Evolutionary conservation across 1,140 invertebrate species (phyloP), one percentile per base, ranked within the genome.

Genomic region (Pachypsylla venusta): DNA sequence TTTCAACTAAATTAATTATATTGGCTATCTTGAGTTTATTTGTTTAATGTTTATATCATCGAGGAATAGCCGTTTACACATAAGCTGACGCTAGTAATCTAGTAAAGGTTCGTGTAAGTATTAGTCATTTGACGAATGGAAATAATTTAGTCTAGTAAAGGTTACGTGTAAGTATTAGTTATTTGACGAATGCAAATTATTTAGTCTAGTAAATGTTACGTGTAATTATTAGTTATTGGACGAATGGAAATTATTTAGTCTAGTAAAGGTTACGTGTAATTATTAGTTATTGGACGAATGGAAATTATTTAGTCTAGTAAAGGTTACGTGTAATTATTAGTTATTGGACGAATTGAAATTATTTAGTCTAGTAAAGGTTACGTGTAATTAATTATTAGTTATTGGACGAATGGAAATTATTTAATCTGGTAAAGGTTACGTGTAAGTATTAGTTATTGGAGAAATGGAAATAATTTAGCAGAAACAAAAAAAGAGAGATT

Each of bases 201-300:
- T 86, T 25, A 89, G 72, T 71, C 88, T 85, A 0, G 85, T 89
- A 74, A 88, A 84, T 1, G 84, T 79, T 25, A 89, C 81, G 60
- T 85, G 81, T 42, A 25, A 59, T 27, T 1, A 28, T 22, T 40
- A 4, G 2, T 61, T 19, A n/a, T 48, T 59, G 54, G n/a, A 59
- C 42, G 53, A 42, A 54, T 13, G 54, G 48, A 53, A 42, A 59
- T 42, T 42, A n/a, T n/a, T n/a, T n/a, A n/a, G n/a, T n/a, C n/a
- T n/a, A n/a, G n/a, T n/a, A n/a, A n/a, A n/a, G n/a, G n/a, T n/a
- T n/a, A n/a, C 81, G 60, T 85, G 81, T 42, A 25, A 59, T 27
- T 1, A 28, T 22, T 40, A 4, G 2, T 61, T 19, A n/a, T 48
- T 59, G 54, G n/a, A 59, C 42, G 53, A 42, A 54, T 13, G 54